Evolutionary conservation across 92 coral and sea anemone species (phyloP), one percentile per base, ranked within the genome.

Genomic region (Micromussa lordhowensis): DNA sequence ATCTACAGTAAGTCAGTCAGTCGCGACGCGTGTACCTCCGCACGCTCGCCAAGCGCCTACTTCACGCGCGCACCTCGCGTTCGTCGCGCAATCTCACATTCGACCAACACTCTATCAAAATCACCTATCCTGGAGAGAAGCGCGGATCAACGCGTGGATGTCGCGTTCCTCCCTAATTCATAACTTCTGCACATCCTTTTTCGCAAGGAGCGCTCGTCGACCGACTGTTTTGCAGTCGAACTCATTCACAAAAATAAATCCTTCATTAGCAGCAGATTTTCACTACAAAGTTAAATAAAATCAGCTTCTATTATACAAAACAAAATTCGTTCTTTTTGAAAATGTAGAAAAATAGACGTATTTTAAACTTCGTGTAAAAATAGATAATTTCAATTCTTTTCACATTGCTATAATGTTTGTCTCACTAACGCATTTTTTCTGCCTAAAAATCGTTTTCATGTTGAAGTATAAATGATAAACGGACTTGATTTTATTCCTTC

Each of bases 331-430:
- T 16, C 10, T 31, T 40, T 77, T 30, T n/a, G 69, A 30, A 31
- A 7, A 63, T 66, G 5, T 4, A 53, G 26, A 29, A 82, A 72
- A 70, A 83, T 24, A 12, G 1, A 7, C 2, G 12, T 6, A 1
- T n/a, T 68, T 30, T 32, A 71, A 61, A 53, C 12, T 69, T 83
- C 34, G 58, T 83, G 53, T 70, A 32, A 83, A 83, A 81, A 81
- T 79, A 81, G 73, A 26, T 24, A 15, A 22, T 64, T 34, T 48
- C 9, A 34, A 72, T 53, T 21, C 22, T 55, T 34, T 30, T 83
- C 7, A n/a, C 32, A 48, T 48, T 53, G 30, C 68, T 34, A 18
- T 31, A 29, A 28, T 49, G 32, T 59, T 83, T 54, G 13, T 31
- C 78, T 53, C 51, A 14, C 2, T 3, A 1, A 31, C 35, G 13